Percentiles rank a stretch among this genome's conserved stretches.
phyloP scores from a whole-genome alignment of 2,113 vertebrate species.

The Mystacornis crossleyi region DNA sequence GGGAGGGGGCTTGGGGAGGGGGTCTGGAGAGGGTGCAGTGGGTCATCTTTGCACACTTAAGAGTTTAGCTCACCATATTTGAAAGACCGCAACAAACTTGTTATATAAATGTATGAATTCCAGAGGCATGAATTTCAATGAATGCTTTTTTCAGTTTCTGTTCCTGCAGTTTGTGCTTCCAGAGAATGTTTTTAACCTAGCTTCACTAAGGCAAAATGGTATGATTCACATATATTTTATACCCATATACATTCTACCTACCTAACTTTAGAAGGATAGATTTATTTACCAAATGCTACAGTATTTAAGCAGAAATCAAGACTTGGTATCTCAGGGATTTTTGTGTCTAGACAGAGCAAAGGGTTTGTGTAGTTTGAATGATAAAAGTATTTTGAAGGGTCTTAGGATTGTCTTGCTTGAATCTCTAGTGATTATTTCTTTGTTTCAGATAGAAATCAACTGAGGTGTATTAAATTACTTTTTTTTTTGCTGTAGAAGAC shows the following conservation, averaged over 20 bases:
- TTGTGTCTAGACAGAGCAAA: not conserved
- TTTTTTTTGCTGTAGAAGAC: not conserved
- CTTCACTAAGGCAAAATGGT: not conserved
- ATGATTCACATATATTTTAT: not conserved
- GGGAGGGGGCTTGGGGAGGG: not conserved
- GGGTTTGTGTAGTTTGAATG: not conserved
- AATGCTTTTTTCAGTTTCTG: not conserved
- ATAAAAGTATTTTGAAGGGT: not conserved
- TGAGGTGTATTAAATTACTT: not conserved
- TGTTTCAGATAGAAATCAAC: not conserved
- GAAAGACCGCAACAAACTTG: not conserved
- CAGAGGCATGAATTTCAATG: not conserved
- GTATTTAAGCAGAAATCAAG: not conserved
- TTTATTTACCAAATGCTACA: not conserved
- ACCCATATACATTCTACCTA: not conserved
- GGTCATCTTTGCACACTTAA: conserved; percentile 1
- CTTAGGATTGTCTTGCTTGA: not conserved
- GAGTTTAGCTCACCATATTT: not conserved
- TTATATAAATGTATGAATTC: conserved; percentile 6
- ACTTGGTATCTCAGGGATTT: not conserved
- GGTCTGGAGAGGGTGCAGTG: not conserved
- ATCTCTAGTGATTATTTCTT: not conserved
- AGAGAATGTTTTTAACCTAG: not conserved
- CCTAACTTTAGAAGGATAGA: not conserved
- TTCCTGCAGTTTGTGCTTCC: not conserved